These are phyloP conservation scores for Hecatera dysodea DNA, from an alignment of 2,888 invertebrate genomes.

Conservation along the genomic window DNA sequence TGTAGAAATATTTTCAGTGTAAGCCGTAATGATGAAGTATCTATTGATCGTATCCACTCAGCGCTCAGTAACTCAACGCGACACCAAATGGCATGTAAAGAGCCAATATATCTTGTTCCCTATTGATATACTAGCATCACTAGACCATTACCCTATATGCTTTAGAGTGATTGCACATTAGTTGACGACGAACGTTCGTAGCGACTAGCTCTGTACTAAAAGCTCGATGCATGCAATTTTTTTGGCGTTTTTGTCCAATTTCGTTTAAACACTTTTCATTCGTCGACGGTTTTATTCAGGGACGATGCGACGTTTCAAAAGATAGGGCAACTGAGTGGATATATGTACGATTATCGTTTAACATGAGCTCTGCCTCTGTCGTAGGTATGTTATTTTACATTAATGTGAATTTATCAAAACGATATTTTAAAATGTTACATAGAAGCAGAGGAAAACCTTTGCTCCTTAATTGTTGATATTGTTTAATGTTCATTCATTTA, in stretches of 20 bases:
- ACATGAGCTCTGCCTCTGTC: slow-evolving; percentile 3
- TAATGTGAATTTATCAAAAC: neutral
- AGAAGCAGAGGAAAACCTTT: too few species aligned
- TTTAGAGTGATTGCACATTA: slow-evolving; percentile 48
- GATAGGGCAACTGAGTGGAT: slow-evolving; percentile 29
- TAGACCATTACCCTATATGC: slow-evolving; percentile 57
- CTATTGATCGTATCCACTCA: slow-evolving; percentile 63
- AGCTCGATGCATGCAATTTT: slow-evolving; percentile 32
- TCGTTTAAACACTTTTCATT: slow-evolving; percentile 54
- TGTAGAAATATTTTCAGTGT: slow-evolving; percentile 47
- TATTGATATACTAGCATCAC: slow-evolving; percentile 65
- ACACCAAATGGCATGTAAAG: slow-evolving; percentile 67
- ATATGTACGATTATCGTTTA: slow-evolving; percentile 35
- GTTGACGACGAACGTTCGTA: slow-evolving; percentile 20
- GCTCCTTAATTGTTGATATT: too few species aligned
- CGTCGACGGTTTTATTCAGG: slow-evolving; percentile 34
- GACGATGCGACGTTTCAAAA: slow-evolving; percentile 34
- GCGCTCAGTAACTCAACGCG: slow-evolving; percentile 54
- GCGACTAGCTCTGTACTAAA: slow-evolving; percentile 22
- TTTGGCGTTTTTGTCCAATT: slow-evolving; percentile 46
- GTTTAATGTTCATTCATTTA: too few species aligned
- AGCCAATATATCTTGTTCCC: slow-evolving; percentile 69
- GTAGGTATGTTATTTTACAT: neutral
- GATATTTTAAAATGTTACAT: neutral
- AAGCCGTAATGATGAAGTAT: slow-evolving; percentile 68